phyloP scores from a whole-genome alignment of 2,888 invertebrate genomes.

The Acronicta aceris region DNA sequence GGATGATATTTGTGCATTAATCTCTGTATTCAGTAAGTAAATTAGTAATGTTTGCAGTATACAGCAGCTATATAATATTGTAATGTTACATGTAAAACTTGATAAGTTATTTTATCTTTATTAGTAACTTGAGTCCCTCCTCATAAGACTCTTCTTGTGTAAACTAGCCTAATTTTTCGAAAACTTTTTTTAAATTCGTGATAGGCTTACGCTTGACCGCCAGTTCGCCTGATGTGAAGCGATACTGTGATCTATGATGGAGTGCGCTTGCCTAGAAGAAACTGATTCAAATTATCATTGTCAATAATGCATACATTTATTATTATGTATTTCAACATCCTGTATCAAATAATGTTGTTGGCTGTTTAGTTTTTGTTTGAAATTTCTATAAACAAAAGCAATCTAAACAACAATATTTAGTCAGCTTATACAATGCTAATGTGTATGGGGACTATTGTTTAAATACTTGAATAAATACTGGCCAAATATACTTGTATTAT shows the following conservation, averaged over 20 bases:
- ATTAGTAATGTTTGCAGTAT: slow-evolving; percentile 12
- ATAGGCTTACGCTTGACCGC: too few relatives aligned
- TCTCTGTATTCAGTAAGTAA: slow-evolving; percentile 16
- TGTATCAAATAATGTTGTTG: not conserved
- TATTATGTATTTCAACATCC: slow-evolving; percentile 8
- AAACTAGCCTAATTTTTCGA: slow-evolving; percentile 53
- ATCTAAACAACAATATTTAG: not conserved
- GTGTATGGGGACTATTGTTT: not conserved
- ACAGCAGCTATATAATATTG: slow-evolving; percentile 36
- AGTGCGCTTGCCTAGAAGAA: too few relatives aligned
- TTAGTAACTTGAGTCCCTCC: slow-evolving; percentile 5
- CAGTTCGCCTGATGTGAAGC: too few relatives aligned
- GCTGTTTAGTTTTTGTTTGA: not conserved
- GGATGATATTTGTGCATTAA: slow-evolving; percentile 18
- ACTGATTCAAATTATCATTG: slow-evolving; percentile 44
- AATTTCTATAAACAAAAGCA: too few relatives aligned
- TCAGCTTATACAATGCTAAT: not conserved
- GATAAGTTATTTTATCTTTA: slow-evolving; percentile 6
- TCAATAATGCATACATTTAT: slow-evolving; percentile 35
- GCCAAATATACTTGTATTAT: slow-evolving; percentile 35
- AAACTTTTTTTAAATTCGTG: too few relatives aligned
- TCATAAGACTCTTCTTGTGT: slow-evolving; percentile 50
- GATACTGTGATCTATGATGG: too few relatives aligned
- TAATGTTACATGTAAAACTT: slow-evolving; percentile 16
- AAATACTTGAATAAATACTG: slow-evolving; percentile 28